phyloP scores from a whole-genome alignment of 2,888 invertebrate genomes.

The Plusia festucae region DNA sequence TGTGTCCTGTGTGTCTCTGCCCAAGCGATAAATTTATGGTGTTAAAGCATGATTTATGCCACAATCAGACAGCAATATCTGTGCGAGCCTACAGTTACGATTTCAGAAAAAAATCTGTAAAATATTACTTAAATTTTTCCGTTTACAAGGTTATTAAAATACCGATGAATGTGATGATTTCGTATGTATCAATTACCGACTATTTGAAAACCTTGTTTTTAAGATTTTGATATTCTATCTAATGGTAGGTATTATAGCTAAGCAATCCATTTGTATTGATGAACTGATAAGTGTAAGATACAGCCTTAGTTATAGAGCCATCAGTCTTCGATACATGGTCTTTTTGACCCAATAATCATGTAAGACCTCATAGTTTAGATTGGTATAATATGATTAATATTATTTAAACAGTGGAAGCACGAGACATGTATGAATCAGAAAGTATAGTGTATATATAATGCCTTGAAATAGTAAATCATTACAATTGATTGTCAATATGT shows the following conservation, averaged over 20 bases:
- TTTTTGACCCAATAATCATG: not conserved
- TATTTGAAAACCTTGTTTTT: not conserved
- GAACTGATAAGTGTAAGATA: not conserved
- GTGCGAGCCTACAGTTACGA: constrained; percentile 12
- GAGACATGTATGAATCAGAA: too few relatives aligned
- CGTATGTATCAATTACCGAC: not conserved
- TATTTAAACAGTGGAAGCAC: too few relatives aligned
- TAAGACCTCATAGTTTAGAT: not conserved
- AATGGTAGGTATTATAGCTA: not conserved
- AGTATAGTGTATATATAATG: too few relatives aligned
- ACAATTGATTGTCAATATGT: too few relatives aligned
- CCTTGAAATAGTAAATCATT: too few relatives aligned
- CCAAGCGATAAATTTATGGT: constrained; percentile 65
- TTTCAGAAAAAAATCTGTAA: constrained; percentile 13
- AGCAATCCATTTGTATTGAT: constrained; percentile 4
- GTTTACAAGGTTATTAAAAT: not conserved
- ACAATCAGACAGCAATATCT: constrained; percentile 38
- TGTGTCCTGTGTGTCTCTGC: constrained; percentile 49
- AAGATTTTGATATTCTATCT: not conserved
- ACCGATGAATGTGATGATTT: not conserved
- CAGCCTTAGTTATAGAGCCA: not conserved
- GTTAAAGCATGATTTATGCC: constrained; percentile 69
- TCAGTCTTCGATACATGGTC: not conserved
- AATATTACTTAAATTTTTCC: not conserved
- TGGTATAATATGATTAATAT: not conserved